Evolutionary conservation across 2,888 invertebrate genomes (phyloP).

Genomic region (Acronicta leporina): DNA sequence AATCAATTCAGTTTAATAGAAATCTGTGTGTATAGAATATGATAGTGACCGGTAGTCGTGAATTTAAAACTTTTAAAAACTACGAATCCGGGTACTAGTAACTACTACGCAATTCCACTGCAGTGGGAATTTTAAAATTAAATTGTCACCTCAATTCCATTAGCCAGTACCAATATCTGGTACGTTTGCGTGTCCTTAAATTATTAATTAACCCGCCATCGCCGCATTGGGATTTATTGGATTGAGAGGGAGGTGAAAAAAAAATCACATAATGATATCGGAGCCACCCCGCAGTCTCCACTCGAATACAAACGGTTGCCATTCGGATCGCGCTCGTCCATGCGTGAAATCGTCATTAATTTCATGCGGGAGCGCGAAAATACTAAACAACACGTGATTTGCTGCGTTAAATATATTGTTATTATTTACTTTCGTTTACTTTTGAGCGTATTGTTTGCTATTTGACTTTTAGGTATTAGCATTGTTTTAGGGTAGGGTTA

Average conservation of each 20-base stretch:
- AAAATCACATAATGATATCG: constrained; percentile 84
- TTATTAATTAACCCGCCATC: constrained; percentile 85
- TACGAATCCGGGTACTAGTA: constrained; percentile 8
- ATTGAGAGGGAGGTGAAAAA: constrained; percentile 78
- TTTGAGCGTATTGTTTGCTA: no score
- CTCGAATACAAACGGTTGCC: constrained; percentile 73
- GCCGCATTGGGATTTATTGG: constrained; percentile 79
- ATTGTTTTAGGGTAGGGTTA: no score
- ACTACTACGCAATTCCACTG: constrained; percentile 20
- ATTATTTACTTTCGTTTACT: no score
- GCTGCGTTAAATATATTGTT: constrained; percentile 7
- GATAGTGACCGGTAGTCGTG: constrained; percentile 19
- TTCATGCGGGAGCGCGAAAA: constrained; percentile 64
- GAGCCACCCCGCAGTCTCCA: constrained; percentile 67
- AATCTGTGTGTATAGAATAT: constrained; percentile 36
- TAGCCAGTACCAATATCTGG: constrained; percentile 58
- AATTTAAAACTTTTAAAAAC: constrained; percentile 27
- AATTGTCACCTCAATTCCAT: constrained; percentile 65
- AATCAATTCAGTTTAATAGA: constrained; percentile 31
- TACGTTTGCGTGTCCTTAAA: constrained; percentile 71
- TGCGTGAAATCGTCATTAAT: constrained; percentile 84
- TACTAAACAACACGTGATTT: constrained; percentile 48
- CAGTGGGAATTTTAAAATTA: constrained; percentile 50
- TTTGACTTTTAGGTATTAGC: no score
- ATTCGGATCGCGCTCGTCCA: constrained; percentile 68